phyloP scores from a whole-genome alignment of 1,140 invertebrate species.

The Drosophila varians region DNA sequence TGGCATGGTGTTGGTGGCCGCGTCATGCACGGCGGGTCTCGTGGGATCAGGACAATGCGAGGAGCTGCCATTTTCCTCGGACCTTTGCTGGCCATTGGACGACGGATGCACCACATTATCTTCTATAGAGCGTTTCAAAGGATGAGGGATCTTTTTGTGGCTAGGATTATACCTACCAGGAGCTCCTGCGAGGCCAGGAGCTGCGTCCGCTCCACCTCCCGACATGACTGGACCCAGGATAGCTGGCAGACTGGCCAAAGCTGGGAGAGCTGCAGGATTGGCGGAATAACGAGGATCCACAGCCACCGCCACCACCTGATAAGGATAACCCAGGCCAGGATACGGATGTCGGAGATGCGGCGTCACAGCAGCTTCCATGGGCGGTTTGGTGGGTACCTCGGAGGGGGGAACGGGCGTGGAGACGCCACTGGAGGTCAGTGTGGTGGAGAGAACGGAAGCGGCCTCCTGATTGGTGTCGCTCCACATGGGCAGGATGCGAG shows the following conservation, averaged over 20 bases:
- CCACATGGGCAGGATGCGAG: constrained; percentile 52
- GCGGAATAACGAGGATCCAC: not conserved
- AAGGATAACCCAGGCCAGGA: not conserved
- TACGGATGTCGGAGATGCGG: not conserved
- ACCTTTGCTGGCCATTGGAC: not conserved
- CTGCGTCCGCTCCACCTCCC: not conserved
- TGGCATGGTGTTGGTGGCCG: constrained; percentile 30
- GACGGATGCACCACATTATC: not conserved
- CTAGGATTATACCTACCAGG: not conserved
- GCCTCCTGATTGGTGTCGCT: not conserved
- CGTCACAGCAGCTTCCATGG: not conserved
- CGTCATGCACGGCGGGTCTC: constrained; percentile 10
- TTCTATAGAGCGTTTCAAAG: not conserved
- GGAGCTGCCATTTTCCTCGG: not conserved
- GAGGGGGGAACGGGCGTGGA: not conserved
- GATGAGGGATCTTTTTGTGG: not conserved
- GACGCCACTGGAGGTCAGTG: not conserved
- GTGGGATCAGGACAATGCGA: not conserved
- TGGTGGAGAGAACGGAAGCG: not conserved
- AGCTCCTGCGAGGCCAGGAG: not conserved
- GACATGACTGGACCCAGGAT: not conserved
- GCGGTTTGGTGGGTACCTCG: not conserved
- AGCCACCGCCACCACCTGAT: constrained; percentile 8
- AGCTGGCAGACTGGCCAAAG: not conserved
- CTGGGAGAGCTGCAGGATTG: not conserved